A percentile compares a stretch with the other conserved stretches of the same genome.
phyloP scores from a whole-genome alignment of 2,888 invertebrate species.

The Aphidius colemani region DNA sequence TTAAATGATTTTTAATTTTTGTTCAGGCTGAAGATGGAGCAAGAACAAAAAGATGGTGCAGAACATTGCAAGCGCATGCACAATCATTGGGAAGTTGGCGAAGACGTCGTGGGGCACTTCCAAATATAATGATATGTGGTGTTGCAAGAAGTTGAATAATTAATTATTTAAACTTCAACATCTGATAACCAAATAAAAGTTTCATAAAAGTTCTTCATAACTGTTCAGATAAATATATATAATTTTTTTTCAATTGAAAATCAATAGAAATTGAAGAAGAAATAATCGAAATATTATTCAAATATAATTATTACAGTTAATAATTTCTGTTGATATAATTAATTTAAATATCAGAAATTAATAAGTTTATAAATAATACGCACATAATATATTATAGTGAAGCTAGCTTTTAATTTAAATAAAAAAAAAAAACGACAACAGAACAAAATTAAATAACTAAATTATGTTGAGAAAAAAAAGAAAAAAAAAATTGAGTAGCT shows the following conservation, averaged over 20 bases:
- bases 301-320: neutral
- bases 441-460: conserved; percentile 24
- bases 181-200: conserved; percentile 34
- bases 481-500: conserved; percentile 51
- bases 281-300: neutral
- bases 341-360: conserved; percentile 31
- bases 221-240: neutral
- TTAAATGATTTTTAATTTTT: neutral
- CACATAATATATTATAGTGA: conserved; percentile 34
- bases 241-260: conserved; percentile 3
- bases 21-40: conserved; percentile 80
- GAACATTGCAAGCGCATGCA: conserved; percentile 86
- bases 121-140: conserved; percentile 97
- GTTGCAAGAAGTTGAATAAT: conserved; percentile 50
- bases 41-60: conserved; percentile 87
- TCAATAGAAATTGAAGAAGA: conserved; percentile 1
- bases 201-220: conserved; percentile 33
- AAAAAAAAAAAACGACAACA: neutral
- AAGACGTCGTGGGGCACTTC: conserved; percentile 86
- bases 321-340: neutral
- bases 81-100: conserved; percentile 93
- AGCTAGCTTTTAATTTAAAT: conserved; percentile 31
- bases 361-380: conserved; percentile 28
- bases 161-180: conserved; percentile 17
- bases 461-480: conserved; percentile 26